Evolutionary conservation across 2,113 vertebrate genomes (phyloP), one percentile per base, ranked within the genome.

Genomic region (Syngnathus floridae): DNA sequence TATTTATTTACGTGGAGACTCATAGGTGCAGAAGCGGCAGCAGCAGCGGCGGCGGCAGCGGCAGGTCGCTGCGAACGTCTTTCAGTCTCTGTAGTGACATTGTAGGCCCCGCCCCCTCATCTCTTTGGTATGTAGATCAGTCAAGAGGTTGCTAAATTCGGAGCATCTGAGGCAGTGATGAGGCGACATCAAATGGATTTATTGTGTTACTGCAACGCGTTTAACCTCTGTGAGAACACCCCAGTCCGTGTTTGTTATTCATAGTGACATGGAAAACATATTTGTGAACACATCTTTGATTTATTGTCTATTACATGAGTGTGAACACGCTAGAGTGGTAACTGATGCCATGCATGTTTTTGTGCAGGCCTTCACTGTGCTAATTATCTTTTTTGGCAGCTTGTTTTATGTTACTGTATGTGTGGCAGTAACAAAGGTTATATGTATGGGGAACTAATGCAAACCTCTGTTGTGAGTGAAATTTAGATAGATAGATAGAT

Each of bases 81-180:
- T 54, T 51, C 65, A 79, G 84, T 79, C 73, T 77, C 82, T 83
- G 86, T 85, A 84, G 84, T 85, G 76, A 83, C 76, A 80, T 66
- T 64, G 19, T 51, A 52, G 82, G n/a, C 14, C 64, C 69, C 88
- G 83, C 89, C 90, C 67, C 74, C 67, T 74, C 41, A 12, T 4
- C 61, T 76, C 35, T 81, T 89, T 90, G 90, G 90, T 38, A 65
- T 16, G 16, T 0, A 21, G 13, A 45, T 48, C 70, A 31, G 71
- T 56, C 48, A 36, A 69, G 54, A 63, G 76, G 69, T 62, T 74
- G 56, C 59, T 45, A 38, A 26, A 48, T 37, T 40, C 49, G 57
- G 35, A 17, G 36, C 13, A 11, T 54, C 70, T 61, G 66, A 62
- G 26, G 64, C 62, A 64, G 83, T 46, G n/a, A 68, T 62, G 12